Evolutionary conservation across 1,140 invertebrate genomes (phyloP), one percentile per base, ranked within the genome.

Genomic region (Polypedilum pembai): DNA sequence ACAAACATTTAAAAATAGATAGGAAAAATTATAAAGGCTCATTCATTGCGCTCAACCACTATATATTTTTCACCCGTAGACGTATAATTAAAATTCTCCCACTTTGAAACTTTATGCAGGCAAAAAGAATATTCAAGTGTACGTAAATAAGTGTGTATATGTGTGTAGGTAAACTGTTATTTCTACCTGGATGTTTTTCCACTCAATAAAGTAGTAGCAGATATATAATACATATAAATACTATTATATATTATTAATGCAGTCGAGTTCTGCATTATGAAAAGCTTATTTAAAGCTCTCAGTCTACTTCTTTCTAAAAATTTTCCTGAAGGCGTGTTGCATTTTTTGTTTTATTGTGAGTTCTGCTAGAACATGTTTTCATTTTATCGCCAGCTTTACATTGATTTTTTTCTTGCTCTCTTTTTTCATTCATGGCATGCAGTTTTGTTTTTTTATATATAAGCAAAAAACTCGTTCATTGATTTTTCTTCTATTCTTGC

Each of bases 191-290:
- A 1, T 33, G 24, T 33, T 33, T 33, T 33, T 33, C 5, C 24
- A 33, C 24, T 33, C 24, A 33, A 33, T 33, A 33, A 33, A 33
- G 24, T 33, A 33, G 5, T 3, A 33, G 24, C 5, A 33, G 24
- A 33, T 33, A 33, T 33, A 33, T 33, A 5, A 33, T 33, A 33
- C 24, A 33, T 33, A 33, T 33, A 33, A 56, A 56, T n/a, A 12
- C 45, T 56, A 56, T n/a, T 33, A 33, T 56, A n/a, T n/a, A 56
- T 56, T 56, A 56, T 56, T 56, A 15, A 56, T 56, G n/a, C 45
- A 56, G 12, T 56, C 15, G 45, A 56, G n/a, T n/a, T 56, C 45
- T 56, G n/a, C 45, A 56, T n/a, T 56, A 15, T 56, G 45, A 56
- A 56, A 12, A 56, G 45, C 45, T 56, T n/a, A 12, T 56, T 56